Percentiles rank a stretch among this genome's conserved stretches.
phyloP scores from a whole-genome alignment of 2,888 invertebrate genomes.

The Pammene aurita region DNA sequence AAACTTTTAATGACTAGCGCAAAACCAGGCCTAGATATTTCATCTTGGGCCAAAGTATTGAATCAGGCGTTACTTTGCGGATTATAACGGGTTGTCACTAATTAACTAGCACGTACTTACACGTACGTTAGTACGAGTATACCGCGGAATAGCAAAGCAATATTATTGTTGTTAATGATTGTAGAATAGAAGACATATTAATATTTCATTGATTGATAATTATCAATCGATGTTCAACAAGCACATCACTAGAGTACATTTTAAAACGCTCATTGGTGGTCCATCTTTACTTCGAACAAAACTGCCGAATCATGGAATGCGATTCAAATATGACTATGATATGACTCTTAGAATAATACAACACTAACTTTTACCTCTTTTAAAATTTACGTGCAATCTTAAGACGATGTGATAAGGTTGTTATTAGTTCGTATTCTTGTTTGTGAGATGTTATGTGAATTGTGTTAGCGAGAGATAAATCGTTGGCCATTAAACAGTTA shows the following conservation, averaged over 20 bases:
- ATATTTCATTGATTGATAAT: conserved; percentile 5
- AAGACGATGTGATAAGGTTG: conserved; percentile 9
- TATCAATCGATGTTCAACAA: conserved; percentile 39
- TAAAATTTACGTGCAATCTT: conserved; percentile 35
- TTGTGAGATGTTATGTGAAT: conserved; percentile 34
- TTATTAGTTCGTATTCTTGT: conserved; percentile 8
- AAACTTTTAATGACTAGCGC: no score
- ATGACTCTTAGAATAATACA: conserved; percentile 68
- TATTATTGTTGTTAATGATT: no score
- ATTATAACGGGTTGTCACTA: no score
- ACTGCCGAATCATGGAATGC: conserved; percentile 81
- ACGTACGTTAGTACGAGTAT: no score
- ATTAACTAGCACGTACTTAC: no score
- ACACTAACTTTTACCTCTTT: conserved; percentile 44
- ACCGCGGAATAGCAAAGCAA: no score
- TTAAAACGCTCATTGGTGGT: conserved; percentile 77
- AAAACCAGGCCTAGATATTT: no score
- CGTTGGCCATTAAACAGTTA: conserved; percentile 79
- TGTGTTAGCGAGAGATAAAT: conserved; percentile 66
- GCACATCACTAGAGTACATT: conserved; percentile 51
- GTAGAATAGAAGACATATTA: no score
- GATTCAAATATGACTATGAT: conserved; percentile 80
- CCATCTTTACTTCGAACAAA: conserved; percentile 75
- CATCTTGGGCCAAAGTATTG: no score
- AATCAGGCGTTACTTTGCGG: no score